Evolutionary conservation across 2,113 vertebrate species (phyloP).

Genomic region (Campylorhamphus procurvoides): DNA sequence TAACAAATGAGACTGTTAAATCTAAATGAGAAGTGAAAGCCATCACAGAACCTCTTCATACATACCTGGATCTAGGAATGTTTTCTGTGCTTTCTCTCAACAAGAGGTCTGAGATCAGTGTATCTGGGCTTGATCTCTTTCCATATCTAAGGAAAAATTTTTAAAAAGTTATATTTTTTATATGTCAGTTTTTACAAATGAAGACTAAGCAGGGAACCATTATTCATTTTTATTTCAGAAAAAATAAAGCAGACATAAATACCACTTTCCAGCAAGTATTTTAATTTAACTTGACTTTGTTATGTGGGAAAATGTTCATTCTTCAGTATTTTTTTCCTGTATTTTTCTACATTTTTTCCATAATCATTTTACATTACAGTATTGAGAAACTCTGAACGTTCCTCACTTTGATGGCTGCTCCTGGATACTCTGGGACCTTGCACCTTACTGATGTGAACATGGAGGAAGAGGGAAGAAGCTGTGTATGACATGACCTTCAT

Average conservation of each 20-base stretch:
- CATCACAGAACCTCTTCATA: not conserved
- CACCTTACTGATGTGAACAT: not conserved
- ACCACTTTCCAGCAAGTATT: not conserved
- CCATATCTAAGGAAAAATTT: slow-evolving; percentile 84
- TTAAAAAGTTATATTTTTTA: not conserved
- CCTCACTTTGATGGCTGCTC: not conserved
- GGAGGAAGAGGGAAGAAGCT: not conserved
- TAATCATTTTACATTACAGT: not conserved
- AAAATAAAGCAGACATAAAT: not conserved
- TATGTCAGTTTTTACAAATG: not conserved
- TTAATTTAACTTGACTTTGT: not conserved
- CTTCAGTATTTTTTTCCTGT: not conserved
- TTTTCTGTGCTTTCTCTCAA: slow-evolving; percentile 90
- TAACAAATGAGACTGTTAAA: not conserved
- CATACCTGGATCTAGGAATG: slow-evolving; percentile 86
- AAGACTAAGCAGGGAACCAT: not conserved
- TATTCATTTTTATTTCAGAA: not conserved
- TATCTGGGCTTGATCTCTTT: slow-evolving; percentile 92
- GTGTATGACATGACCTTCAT: not conserved
- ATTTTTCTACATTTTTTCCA: not conserved
- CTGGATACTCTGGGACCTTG: not conserved
- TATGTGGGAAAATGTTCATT: not conserved
- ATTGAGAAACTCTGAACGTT: not conserved
- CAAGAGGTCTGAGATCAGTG: slow-evolving; percentile 91
- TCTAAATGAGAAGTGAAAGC: not conserved